A percentile compares a stretch with the other conserved stretches of the same genome.
phyloP scores from a whole-genome alignment of 2,888 invertebrate genomes.

The Drosophila paranaensis region DNA sequence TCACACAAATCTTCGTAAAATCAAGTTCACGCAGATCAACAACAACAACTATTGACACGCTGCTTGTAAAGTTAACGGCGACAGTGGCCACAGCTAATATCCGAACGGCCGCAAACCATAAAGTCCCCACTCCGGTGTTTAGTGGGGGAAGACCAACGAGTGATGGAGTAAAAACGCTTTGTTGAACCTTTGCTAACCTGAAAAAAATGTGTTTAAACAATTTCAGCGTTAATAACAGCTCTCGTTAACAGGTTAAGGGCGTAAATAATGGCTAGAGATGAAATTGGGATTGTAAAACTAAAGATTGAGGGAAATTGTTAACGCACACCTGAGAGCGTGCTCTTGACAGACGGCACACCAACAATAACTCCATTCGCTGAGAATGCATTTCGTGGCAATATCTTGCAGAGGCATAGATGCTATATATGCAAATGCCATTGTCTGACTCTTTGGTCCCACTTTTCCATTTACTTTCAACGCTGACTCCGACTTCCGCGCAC shows the following conservation, averaged over 20 bases:
- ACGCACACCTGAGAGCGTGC: too few relatives aligned
- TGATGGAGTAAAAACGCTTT: background rate
- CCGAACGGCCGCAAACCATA: background rate
- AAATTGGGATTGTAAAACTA: background rate
- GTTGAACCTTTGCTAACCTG: background rate
- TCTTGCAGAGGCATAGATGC: slow-evolving; percentile 1
- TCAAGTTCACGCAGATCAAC: slow-evolving; percentile 10
- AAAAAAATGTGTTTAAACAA: background rate
- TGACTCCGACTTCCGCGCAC: slow-evolving; percentile 31
- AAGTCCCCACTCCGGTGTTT: background rate
- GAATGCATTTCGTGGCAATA: background rate
- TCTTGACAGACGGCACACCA: background rate
- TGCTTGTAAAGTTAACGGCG: slow-evolving; percentile 1
- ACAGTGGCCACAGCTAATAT: slow-evolving; percentile 1
- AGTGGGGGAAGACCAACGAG: background rate
- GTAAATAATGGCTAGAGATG: background rate
- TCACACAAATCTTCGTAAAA: slow-evolving; percentile 2
- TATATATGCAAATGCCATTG: background rate
- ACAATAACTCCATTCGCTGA: background rate
- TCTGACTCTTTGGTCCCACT: background rate
- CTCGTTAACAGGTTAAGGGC: background rate
- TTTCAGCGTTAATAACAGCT: background rate
- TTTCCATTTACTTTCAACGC: slow-evolving; percentile 10
- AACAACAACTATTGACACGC: slow-evolving; percentile 1
- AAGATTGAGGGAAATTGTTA: background rate